Base-by-base conservation (phyloP, 1,140 invertebrate genomes). In the Heliconius eleuchia region DNA sequence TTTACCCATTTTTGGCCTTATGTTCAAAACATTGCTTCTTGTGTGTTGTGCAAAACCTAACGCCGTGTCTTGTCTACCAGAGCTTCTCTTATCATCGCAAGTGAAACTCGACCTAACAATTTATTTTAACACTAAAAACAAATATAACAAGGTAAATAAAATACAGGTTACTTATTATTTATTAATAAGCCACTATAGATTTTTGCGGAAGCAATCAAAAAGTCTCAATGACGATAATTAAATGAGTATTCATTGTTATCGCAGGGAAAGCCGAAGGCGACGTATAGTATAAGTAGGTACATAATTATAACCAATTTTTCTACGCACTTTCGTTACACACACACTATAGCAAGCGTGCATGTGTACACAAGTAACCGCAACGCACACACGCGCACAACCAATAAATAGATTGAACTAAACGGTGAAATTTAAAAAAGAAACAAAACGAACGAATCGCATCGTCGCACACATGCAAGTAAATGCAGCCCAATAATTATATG, bases 381-480 rank as follows among this genome's bases (percentile, higher is more conserved):
- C 87, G 79, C 91, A 92, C 92, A 94, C 92, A 85, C 37, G 77
- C 79, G 57, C 83, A 88, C 87, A 87, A 88, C 92, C 92, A 94
- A 94, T 94, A 94, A 94, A 93, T 94, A 94, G 92, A 94, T 94
- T 93, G 92, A 91, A 93, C 92, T 94, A 94, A 94, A 94, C 91
- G 92, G 92, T 94, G 92, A 93, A 94, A 93, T 94, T 93, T 93
- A 94, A 94, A 94, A 94, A 94, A 94, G 89, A 91, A 94, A 94
- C 87, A 93, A 94, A 94, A 94, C 88, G 87, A 90, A 88, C 90
- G 89, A 92, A 90, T 92, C 89, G 87, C 87, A 87, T 86, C 86
- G 86, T 82, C 89, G 76, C 93, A 93, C 91, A 93, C 93, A 89
- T 82, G 18, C 13, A 77, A 74, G 81, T 72, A 84, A 91, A 93